These are phyloP conservation scores for Troilus luridus DNA, from an alignment of 2,888 invertebrate genomes.

Conservation along the genomic window DNA sequence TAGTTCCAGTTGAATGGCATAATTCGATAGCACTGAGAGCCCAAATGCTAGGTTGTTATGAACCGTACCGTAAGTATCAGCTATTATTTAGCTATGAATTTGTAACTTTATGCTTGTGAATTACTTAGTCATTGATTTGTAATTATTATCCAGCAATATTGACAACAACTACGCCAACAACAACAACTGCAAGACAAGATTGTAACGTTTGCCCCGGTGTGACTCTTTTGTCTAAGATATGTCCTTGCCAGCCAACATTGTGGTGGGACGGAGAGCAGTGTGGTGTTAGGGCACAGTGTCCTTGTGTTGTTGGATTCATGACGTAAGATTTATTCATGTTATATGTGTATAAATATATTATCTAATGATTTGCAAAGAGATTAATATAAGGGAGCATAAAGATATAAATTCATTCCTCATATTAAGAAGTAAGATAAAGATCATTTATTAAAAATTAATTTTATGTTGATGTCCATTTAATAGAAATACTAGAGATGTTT, in stretches of 20 bases:
- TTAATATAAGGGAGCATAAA: too few species aligned
- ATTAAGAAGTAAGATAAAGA: too few species aligned
- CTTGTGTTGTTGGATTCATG: constrained; percentile 81
- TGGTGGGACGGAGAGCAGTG: constrained; percentile 85
- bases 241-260: constrained; percentile 68
- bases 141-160: constrained; percentile 44
- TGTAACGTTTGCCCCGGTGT: constrained; percentile 68
- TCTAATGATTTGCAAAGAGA: not conserved
- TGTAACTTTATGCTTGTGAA: not conserved
- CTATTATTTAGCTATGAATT: not conserved
- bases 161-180: constrained; percentile 59
- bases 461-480: too few species aligned
- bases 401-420: too few species aligned
- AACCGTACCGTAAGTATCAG: constrained; percentile 76
- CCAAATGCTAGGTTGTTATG: constrained; percentile 85
- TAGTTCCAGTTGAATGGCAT: constrained; percentile 82
- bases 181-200: constrained; percentile 60
- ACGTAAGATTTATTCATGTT: constrained; percentile 69
- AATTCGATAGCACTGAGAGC: constrained; percentile 80
- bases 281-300: constrained; percentile 80
- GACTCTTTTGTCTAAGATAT: constrained; percentile 54
- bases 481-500: too few species aligned
- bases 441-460: too few species aligned
- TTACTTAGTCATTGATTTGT: not conserved
- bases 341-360: not conserved